Conservation (phyloP, 2,797 vertebrate species). For the Paedocypris micromegethes region DNA sequence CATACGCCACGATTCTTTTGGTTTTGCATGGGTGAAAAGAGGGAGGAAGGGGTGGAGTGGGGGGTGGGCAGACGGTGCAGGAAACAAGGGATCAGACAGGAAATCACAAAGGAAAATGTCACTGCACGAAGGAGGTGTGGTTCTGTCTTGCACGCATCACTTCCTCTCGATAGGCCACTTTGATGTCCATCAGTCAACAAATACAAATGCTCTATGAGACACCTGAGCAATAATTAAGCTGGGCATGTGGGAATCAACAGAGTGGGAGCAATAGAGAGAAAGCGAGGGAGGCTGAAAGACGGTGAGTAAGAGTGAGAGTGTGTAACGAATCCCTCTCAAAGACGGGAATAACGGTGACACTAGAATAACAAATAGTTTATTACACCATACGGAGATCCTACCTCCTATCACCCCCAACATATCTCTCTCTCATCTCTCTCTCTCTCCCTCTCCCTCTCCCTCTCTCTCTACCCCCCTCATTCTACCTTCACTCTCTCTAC, state of each 20-base stretch:
- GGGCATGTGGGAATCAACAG: conserved; percentile 3
- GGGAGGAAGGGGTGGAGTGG: conserved; percentile 13
- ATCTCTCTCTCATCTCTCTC: too few species aligned
- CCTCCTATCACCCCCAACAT: too few species aligned
- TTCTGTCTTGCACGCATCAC: conserved; percentile 27
- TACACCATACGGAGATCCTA: too few species aligned
- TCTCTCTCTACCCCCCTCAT: too few species aligned
- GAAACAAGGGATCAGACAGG: conserved; percentile 41
- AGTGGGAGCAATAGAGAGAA: conserved; percentile 1
- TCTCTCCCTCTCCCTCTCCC: too few species aligned
- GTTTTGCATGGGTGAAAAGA: conserved; percentile 22
- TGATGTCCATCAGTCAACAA: conserved; percentile 21
- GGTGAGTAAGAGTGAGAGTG: background rate
- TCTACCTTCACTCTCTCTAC: too few species aligned
- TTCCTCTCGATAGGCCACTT: conserved; percentile 27
- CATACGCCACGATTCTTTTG: conserved; percentile 33
- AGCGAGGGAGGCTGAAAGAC: conserved; percentile 23
- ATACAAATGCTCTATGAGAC: background rate
- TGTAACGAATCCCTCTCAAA: too few species aligned
- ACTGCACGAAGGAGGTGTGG: conserved; percentile 23
- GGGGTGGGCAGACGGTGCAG: conserved; percentile 28
- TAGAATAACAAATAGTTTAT: too few species aligned
- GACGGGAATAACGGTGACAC: too few species aligned
- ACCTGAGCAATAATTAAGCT: background rate
- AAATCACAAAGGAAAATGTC: conserved; percentile 31